Evolutionary conservation across 1,140 invertebrate species (phyloP), one percentile per base, ranked within the genome.

Genomic region (Druon quercuslanigerum): DNA sequence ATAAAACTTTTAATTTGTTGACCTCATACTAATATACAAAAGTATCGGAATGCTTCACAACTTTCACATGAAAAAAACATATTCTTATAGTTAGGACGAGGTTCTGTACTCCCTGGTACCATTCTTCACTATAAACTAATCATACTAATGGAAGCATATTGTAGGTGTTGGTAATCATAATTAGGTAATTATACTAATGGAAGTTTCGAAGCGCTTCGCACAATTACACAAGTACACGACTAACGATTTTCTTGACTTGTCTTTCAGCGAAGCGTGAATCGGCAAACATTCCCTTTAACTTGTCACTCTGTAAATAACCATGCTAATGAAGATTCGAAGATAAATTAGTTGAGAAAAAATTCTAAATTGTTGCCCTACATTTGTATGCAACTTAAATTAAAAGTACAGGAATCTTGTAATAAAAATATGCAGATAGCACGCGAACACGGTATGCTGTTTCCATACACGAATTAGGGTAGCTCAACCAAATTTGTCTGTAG

Each of bases 91-190:
- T 33, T 33, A 33, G 3, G 52, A 40, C 20, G 11, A 25, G 16
- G 16, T 66, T 14, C 12, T 13, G 14, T 33, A 12, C 14, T 16
- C 25, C 57, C 57, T 66, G 57, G 57, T 25, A 66, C 20, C 19
- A 66, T 7, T 40, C 57, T 6, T 6, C 20, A 40, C 57, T 66
- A 40, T 16, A 13, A 66, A 16, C 20, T 66, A 66, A 66, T 66
- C 57, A 33, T 16, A 66, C 57, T 66, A 66, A 66, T 66, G 57
- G 57, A 60, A 60, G 56, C n/a, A n/a, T n/a, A n/a, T n/a, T n/a
- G n/a, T n/a, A n/a, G n/a, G n/a, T n/a, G n/a, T n/a, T n/a, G n/a
- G n/a, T n/a, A n/a, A n/a, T n/a, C n/a, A n/a, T n/a, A n/a, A n/a
- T n/a, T n/a, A n/a, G n/a, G n/a, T 66, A 66, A 66, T 66, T 25